Evolutionary conservation across 2,113 vertebrate genomes (phyloP).

Genomic region (Chinchilla lanigera): DNA sequence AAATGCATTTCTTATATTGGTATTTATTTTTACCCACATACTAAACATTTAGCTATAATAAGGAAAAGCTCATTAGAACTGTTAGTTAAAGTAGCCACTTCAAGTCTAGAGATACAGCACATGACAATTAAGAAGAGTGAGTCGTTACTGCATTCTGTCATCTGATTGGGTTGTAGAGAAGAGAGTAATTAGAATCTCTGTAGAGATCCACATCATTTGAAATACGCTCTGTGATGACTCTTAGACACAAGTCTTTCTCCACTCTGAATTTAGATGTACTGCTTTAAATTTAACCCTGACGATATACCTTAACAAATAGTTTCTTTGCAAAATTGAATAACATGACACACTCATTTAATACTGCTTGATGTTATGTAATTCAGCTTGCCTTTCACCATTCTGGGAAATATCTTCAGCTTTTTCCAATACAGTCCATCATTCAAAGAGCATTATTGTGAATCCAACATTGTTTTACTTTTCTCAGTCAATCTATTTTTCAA

Average conservation of each 20-base stretch:
- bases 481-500: not conserved
- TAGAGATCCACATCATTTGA: not conserved
- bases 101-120: not conserved
- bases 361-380: not conserved
- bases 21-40: not conserved
- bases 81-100: not conserved
- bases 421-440: not conserved
- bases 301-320: not conserved
- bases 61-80: not conserved
- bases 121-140: not conserved
- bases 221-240: not conserved
- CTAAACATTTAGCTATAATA: not conserved
- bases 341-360: not conserved
- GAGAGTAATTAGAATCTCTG: not conserved
- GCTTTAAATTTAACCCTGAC: not conserved
- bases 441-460: not conserved
- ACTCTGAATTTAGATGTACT: not conserved
- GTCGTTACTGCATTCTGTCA: not conserved
- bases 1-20: not conserved
- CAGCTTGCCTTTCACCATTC: not conserved
- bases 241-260: not conserved
- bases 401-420: not conserved
- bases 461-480: not conserved
- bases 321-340: conserved; percentile 20
- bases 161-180: not conserved